Base-by-base conservation (phyloP, 2,797 vertebrate species). In the Cichlasoma orientale region DNA sequence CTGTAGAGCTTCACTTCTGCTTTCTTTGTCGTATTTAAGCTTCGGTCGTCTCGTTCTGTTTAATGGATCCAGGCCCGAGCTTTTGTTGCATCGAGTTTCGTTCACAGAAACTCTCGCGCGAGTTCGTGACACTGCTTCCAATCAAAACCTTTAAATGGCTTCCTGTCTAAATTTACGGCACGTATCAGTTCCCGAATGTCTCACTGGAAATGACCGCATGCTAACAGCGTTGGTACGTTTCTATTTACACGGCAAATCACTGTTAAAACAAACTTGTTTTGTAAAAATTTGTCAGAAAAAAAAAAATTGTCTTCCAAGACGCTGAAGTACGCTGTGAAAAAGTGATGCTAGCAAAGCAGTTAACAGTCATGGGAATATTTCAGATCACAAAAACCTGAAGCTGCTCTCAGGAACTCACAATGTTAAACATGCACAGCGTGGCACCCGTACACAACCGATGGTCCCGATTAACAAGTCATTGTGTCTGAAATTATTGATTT, bases 241-340 rank as follows among this genome's bases (percentile, higher is more conserved):
- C 38, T 75, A 77, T 29, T 76, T 53, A 81, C 55, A 68, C 21
- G 77, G 74, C 84, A 80, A 80, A 80, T 87, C 75, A 90, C 89
- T 88, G 89, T 91, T 79, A 75, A 72, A 83, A 41, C 36, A 2
- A 41, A 78, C 50, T 74, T 82, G 69, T 78, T 82, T 59, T 83
- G 33, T 87, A 56, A 74, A 25, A 4, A n/a, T 31, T 31, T 68
- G 44, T 54, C 31, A 53, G 71, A 58, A 47, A 4, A 63, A 52
- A 41, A 57, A 69, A 72, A 38, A 75, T 55, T 4, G 91, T 93
- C 91, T 92, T 93, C 91, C 89, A 91, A 27, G 61, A 90, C 56
- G 41, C 13, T 11, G 23, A 82, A 44, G 55, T 41, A 70, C n/a
- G 54, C 75, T 83, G 78, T 25, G 11, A 50, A 59, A 81, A 81